phyloP scores from a whole-genome alignment of 2,797 vertebrate genomes.

The Crocidura indochinensis region DNA sequence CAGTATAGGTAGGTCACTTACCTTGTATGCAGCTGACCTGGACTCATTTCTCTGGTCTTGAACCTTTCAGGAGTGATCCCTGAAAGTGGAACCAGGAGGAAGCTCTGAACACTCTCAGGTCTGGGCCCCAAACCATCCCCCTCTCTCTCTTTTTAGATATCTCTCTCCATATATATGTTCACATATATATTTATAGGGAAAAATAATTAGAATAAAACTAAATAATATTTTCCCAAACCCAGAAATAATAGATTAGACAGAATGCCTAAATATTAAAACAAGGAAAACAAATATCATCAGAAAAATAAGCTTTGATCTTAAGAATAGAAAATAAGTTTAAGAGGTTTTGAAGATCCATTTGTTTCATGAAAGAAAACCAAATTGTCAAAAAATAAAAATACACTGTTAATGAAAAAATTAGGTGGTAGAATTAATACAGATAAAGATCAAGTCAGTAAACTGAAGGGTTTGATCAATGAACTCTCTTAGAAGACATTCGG shows the following conservation, averaged over 20 bases:
- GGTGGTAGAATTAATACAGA: neutral
- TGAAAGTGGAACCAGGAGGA: no score
- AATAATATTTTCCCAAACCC: neutral
- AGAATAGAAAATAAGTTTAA: neutral
- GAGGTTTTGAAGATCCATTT: constrained; percentile 11
- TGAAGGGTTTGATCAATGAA: neutral
- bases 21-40: no score
- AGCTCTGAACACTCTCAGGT: no score
- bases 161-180: no score
- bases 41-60: no score
- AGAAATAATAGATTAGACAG: neutral
- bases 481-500: neutral
- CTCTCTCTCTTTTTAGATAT: no score
- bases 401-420: neutral
- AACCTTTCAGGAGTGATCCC: no score
- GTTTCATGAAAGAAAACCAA: neutral
- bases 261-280: constrained; percentile 23
- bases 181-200: neutral
- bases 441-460: constrained; percentile 58
- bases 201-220: neutral
- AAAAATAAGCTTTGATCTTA: constrained; percentile 21
- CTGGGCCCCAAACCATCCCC: no score
- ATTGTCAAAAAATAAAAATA: neutral
- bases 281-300: neutral
- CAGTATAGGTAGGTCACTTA: no score